Percentiles rank a stretch among this genome's conserved stretches.
These are phyloP conservation scores for Nerophis ophidion DNA, from an alignment of 2,113 vertebrate genomes.

Conservation along the genomic window DNA sequence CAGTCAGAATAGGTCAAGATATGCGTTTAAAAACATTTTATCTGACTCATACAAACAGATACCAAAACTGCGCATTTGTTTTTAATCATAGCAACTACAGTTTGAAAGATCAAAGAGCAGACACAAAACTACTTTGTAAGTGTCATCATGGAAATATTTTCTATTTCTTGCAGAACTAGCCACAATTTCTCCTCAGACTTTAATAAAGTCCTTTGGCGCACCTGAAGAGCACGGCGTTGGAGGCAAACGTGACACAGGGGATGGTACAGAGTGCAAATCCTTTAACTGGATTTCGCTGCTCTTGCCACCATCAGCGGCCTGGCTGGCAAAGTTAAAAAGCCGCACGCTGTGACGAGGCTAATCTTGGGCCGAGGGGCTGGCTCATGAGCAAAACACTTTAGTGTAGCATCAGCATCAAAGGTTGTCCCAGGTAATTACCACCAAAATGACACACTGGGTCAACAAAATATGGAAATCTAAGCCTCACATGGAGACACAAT, in stretches of 20 bases:
- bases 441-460: background rate
- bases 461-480: background rate
- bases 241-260: constrained; percentile 33
- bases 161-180: constrained; percentile 42
- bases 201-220: constrained; percentile 52
- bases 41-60: no score
- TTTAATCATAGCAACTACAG: constrained; percentile 26
- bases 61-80: background rate
- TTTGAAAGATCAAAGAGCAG: constrained; percentile 19
- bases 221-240: constrained; percentile 42
- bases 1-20: no score
- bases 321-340: constrained; percentile 44
- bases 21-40: no score
- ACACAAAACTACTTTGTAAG: constrained; percentile 45
- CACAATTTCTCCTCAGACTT: constrained; percentile 41
- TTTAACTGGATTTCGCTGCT: constrained; percentile 72
- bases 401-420: constrained; percentile 30
- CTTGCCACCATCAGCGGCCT: constrained; percentile 47
- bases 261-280: constrained; percentile 61
- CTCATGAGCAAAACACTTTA: constrained; percentile 36
- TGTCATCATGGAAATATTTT: constrained; percentile 35
- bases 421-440: constrained; percentile 48
- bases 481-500: no score
- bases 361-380: constrained; percentile 55
- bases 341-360: constrained; percentile 55